Percentiles rank a stretch among this genome's conserved stretches.
These are phyloP conservation scores for Nyctibius grandis DNA, from an alignment of 2,797 vertebrate species.

Conservation along the genomic window DNA sequence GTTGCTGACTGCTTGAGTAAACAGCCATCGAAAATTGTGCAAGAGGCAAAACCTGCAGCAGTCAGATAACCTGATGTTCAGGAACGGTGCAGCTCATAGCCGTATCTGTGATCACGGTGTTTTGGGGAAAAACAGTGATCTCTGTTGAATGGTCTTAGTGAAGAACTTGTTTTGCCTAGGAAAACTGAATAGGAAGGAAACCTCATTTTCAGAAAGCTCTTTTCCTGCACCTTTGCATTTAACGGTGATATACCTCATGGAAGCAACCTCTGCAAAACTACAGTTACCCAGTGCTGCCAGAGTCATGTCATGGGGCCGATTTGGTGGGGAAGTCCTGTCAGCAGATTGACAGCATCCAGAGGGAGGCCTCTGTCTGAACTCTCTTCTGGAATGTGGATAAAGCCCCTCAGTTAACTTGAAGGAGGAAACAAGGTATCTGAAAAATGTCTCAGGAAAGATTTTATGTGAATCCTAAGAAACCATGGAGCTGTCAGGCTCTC, in stretches of 20 bases:
- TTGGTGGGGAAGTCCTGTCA: neutral
- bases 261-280: neutral
- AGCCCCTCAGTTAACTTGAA: neutral
- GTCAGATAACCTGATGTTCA: neutral
- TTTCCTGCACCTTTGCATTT: neutral
- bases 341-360: neutral
- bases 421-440: neutral
- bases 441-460: neutral
- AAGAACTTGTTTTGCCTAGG: neutral
- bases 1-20: neutral
- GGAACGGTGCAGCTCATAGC: neutral
- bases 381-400: slow-evolving; percentile 1
- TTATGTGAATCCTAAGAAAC: neutral
- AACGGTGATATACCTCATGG: neutral
- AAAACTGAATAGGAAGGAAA: neutral
- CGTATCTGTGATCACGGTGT: neutral
- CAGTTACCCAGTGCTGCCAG: neutral
- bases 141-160: neutral
- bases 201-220: neutral
- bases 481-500: neutral
- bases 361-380: neutral
- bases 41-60: neutral
- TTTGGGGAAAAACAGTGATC: neutral
- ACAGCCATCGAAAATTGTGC: neutral
- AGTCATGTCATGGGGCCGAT: fast-evolving